These are phyloP conservation scores for Fistularia commersonii DNA, from an alignment of 2,797 vertebrate genomes.

Conservation along the genomic window DNA sequence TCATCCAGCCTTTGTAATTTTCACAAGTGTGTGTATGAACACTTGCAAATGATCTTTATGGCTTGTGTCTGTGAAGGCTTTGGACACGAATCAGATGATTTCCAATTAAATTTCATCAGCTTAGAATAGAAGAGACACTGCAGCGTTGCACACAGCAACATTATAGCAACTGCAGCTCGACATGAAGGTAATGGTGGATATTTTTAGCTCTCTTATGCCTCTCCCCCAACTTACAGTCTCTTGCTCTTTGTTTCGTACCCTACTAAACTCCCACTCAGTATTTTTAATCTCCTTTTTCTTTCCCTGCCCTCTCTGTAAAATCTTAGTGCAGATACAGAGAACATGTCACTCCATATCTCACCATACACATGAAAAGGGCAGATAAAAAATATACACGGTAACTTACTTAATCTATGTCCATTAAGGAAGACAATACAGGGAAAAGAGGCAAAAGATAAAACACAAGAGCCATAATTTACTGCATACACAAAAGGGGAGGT, in stretches of 20 bases:
- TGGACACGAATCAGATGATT: slow-evolving; percentile 16
- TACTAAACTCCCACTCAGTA: slow-evolving; percentile 23
- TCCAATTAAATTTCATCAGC: slow-evolving; percentile 9
- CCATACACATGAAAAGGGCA: not conserved
- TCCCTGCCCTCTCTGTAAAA: not conserved
- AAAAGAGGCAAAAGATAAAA: no score
- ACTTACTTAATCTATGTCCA: no score
- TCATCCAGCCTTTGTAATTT: no score
- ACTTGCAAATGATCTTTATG: no score
- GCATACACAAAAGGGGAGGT: slow-evolving; percentile 1
- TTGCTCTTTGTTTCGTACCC: slow-evolving; percentile 10
- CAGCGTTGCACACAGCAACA: slow-evolving; percentile 4
- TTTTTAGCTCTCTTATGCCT: slow-evolving; percentile 39
- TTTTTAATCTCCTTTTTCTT: slow-evolving; percentile 10
- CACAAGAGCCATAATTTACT: not conserved
- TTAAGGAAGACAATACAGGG: no score
- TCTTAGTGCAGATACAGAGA: slow-evolving; percentile 2
- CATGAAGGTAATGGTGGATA: slow-evolving; percentile 29
- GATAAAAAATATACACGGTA: no score
- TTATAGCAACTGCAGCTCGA: not conserved
- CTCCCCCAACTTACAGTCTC: slow-evolving; percentile 1
- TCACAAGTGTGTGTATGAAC: no score
- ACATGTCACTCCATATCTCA: not conserved
- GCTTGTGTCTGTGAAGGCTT: not conserved
- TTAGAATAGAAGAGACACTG: slow-evolving; percentile 9